These are phyloP conservation scores for Siniperca knerii DNA, from an alignment of 2,113 vertebrate species.

Conservation along the genomic window DNA sequence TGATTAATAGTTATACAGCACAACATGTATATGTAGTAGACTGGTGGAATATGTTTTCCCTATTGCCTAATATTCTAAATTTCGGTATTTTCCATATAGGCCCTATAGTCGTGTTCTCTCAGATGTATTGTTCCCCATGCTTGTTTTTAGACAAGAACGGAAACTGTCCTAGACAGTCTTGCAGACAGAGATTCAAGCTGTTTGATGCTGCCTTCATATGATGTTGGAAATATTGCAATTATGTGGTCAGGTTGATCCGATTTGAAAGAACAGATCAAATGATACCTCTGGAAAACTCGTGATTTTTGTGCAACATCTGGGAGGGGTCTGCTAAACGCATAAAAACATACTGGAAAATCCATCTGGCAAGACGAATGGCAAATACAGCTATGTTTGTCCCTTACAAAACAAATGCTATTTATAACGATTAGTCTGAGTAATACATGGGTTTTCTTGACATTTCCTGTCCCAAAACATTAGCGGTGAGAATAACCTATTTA, in stretches of 20 bases:
- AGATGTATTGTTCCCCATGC: not conserved
- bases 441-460: not conserved
- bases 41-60: not conserved
- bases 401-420: no score
- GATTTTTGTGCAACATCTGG: not conserved
- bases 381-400: not conserved
- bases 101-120: not conserved
- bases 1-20: not conserved
- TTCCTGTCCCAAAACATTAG: not conserved
- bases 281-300: not conserved
- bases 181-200: not conserved
- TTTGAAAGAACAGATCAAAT: not conserved
- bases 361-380: not conserved
- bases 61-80: not conserved
- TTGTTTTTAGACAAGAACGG: not conserved
- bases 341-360: not conserved
- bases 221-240: not conserved
- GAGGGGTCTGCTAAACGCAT: not conserved
- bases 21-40: not conserved
- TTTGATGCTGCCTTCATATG: conserved; percentile 16
- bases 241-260: not conserved
- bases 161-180: not conserved
- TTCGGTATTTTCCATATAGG: not conserved
- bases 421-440: not conserved
- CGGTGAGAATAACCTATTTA: not conserved